Evolutionary conservation across 2,888 invertebrate genomes (phyloP).

Genomic region (Hermaeophaga mercurialis): DNA sequence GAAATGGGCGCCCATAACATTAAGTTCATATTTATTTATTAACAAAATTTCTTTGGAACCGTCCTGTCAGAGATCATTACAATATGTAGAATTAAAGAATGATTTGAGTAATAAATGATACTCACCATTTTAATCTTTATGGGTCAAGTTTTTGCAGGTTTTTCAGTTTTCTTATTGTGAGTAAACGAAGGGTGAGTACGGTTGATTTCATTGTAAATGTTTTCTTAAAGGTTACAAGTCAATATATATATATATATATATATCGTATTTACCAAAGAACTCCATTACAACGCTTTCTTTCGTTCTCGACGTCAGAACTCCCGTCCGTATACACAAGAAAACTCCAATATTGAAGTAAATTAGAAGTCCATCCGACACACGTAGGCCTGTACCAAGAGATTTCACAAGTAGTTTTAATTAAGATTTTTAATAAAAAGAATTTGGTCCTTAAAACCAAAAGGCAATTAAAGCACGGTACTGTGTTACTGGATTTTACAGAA

Average conservation of each 20-base stretch:
- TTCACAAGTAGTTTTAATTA: not conserved
- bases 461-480: no score
- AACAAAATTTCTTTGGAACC: no score
- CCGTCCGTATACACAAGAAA: not conserved
- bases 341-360: conserved; percentile 10
- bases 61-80: no score
- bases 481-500: no score
- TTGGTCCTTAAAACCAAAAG: no score
- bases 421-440: not conserved
- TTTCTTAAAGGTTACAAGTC: conserved; percentile 1
- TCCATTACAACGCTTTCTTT: conserved; percentile 4
- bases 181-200: not conserved
- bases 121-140: no score
- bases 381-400: not conserved
- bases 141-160: no score
- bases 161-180: not conserved
- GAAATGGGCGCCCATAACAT: no score
- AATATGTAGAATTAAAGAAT: no score
- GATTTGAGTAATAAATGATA: no score
- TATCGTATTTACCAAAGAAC: conserved; percentile 8
- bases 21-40: no score
- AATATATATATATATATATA: conserved; percentile 10
- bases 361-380: conserved; percentile 7
- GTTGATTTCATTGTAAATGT: conserved; percentile 7
- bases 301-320: conserved; percentile 1